Evolutionary conservation across 30 jellyfish, hydroid and myxozoan genomes (phyloP).

Genomic region (Catostylus mosaicus): DNA sequence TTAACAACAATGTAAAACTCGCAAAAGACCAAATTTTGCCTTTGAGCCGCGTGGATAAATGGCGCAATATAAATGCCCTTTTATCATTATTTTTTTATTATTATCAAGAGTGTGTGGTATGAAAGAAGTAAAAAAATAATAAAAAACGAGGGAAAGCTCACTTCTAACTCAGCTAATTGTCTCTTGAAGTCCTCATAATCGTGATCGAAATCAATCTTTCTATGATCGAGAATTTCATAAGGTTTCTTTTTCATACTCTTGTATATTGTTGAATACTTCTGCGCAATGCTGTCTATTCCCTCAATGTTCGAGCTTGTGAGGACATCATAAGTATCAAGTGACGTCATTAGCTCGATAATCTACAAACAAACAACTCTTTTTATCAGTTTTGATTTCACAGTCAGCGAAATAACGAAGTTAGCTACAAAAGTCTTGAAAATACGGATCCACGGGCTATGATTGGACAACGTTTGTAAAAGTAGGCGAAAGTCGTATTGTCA

Average conservation of each 20-base stretch:
- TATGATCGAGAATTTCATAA: constrained; percentile 85
- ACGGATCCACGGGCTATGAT: too few species aligned
- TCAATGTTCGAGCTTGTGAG: constrained; percentile 87
- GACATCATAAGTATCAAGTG: constrained; percentile 72
- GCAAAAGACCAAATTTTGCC: too few species aligned
- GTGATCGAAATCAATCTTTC: constrained; percentile 91
- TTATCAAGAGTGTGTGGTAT: too few species aligned
- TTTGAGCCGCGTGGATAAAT: too few species aligned
- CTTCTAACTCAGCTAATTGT: constrained; percentile 90
- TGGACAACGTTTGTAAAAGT: too few species aligned
- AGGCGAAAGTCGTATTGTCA: too few species aligned
- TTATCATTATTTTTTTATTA: too few species aligned
- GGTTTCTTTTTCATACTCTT: constrained; percentile 92
- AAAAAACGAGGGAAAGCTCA: background rate
- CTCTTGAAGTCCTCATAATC: constrained; percentile 87
- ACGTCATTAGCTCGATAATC: constrained; percentile 82
- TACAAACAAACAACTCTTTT: background rate
- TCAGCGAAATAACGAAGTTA: too few species aligned
- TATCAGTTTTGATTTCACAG: background rate
- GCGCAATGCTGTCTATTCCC: constrained; percentile 89
- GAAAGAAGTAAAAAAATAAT: too few species aligned
- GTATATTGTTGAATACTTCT: constrained; percentile 75
- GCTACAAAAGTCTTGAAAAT: too few species aligned
- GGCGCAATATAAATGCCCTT: too few species aligned
- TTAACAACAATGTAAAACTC: too few species aligned